Conservation (phyloP, 1,140 invertebrate species). For the Battus philenor region DNA sequence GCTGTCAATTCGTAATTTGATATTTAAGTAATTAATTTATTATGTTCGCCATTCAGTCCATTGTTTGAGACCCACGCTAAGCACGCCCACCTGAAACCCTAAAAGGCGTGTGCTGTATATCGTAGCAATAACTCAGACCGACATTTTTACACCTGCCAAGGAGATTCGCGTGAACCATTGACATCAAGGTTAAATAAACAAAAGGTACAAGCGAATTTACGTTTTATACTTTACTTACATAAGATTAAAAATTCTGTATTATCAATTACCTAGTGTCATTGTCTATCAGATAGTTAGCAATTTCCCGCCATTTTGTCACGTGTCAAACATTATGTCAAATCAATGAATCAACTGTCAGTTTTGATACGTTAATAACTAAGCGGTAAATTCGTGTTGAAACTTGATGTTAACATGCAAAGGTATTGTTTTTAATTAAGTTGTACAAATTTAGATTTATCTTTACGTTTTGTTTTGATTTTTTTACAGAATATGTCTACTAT, state of each 20-base stretch:
- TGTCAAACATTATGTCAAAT: constrained; percentile 9
- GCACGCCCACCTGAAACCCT: background rate
- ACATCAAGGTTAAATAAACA: constrained; percentile 17
- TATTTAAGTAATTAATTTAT: constrained; percentile 7
- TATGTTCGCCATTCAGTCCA: background rate
- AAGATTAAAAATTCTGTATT: background rate
- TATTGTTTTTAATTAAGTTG: no score
- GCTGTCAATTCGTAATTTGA: no score
- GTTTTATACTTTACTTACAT: background rate
- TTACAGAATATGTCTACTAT: no score
- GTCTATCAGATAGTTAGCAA: constrained; percentile 1
- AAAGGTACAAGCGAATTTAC: background rate
- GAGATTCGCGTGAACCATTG: constrained; percentile 21
- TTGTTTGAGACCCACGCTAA: constrained; percentile 12
- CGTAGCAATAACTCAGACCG: constrained; percentile 14
- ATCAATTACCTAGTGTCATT: no score
- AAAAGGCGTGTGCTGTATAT: constrained; percentile 6
- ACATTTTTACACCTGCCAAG: constrained; percentile 37
- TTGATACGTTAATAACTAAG: constrained; percentile 1
- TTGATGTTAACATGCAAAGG: no score
- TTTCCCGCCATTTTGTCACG: constrained; percentile 6
- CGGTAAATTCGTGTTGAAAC: no score
- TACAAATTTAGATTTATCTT: no score
- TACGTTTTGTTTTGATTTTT: no score
- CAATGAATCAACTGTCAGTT: constrained; percentile 5